Percentiles rank a stretch among this genome's conserved stretches.
These are phyloP conservation scores for Typhlichthys eigenmanni DNA, from an alignment of 2,797 vertebrate species.

Conservation along the genomic window DNA sequence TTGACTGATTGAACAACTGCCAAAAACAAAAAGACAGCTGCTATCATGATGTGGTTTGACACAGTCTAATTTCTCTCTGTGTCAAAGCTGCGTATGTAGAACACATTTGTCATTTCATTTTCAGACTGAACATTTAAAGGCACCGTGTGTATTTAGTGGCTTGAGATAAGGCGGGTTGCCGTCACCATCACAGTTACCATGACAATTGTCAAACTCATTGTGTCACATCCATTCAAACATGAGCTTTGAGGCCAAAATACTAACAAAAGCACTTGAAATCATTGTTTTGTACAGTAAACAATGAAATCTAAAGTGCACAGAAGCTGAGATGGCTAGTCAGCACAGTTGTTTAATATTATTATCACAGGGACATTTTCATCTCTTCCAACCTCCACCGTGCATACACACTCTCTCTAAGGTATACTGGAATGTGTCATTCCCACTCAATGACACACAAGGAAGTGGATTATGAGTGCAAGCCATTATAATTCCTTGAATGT, in stretches of 20 bases:
- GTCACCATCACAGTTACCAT: too few species aligned
- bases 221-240: too few species aligned
- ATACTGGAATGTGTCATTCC: too few species aligned
- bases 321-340: constrained; percentile 34
- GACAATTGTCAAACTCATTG: too few species aligned
- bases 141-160: neutral
- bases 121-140: constrained; percentile 32
- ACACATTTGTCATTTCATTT: constrained; percentile 41
- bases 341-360: constrained; percentile 38
- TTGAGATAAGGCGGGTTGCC: constrained; percentile 12
- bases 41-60: constrained; percentile 4
- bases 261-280: too few species aligned
- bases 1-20: constrained; percentile 5
- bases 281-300: too few species aligned
- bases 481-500: too few species aligned
- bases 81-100: neutral
- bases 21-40: constrained; percentile 5
- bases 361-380: constrained; percentile 34
- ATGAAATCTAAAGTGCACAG: constrained; percentile 21
- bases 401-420: too few species aligned
- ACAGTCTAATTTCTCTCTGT: constrained; percentile 3
- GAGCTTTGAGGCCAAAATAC: too few species aligned
- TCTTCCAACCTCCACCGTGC: constrained; percentile 1
- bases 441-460: too few species aligned
- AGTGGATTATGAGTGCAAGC: too few species aligned